These are phyloP conservation scores for Zosterops hypoxanthus DNA, from an alignment of 2,113 vertebrate species.

Conservation along the genomic window DNA sequence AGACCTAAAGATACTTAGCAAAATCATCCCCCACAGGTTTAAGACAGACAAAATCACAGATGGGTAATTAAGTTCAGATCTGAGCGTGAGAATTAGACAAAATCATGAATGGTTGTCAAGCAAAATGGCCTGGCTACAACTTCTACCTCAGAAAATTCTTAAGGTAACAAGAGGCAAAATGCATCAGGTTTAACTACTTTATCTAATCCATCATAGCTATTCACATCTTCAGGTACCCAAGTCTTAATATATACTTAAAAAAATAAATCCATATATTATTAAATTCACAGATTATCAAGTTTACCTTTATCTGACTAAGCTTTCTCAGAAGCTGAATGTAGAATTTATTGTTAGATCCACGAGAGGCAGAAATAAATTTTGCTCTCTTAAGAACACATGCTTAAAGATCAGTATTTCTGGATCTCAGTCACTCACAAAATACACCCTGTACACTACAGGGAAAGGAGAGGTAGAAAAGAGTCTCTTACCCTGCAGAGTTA, in stretches of 20 bases:
- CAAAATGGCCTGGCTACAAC: neutral
- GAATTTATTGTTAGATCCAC: neutral
- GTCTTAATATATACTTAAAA: neutral
- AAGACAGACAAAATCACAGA: neutral
- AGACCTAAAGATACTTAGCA: neutral
- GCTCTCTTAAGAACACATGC: neutral
- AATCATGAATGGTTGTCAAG: neutral
- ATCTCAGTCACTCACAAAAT: neutral
- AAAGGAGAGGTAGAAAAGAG: neutral
- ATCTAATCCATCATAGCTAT: neutral
- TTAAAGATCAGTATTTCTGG: neutral
- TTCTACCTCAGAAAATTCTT: neutral
- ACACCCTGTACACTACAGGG: fast-evolving
- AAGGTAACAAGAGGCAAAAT: neutral
- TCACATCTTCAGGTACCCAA: neutral
- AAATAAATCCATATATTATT: neutral
- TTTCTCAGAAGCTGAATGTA: neutral
- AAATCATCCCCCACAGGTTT: neutral
- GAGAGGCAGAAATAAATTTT: neutral
- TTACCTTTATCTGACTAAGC: neutral
- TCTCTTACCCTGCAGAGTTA: neutral
- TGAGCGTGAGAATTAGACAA: neutral
- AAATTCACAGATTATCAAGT: neutral
- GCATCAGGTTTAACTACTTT: neutral
- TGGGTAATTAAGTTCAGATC: neutral